phyloP scores from a whole-genome alignment of 2,888 invertebrate species.

The Caenorhabditis drosophilae region DNA sequence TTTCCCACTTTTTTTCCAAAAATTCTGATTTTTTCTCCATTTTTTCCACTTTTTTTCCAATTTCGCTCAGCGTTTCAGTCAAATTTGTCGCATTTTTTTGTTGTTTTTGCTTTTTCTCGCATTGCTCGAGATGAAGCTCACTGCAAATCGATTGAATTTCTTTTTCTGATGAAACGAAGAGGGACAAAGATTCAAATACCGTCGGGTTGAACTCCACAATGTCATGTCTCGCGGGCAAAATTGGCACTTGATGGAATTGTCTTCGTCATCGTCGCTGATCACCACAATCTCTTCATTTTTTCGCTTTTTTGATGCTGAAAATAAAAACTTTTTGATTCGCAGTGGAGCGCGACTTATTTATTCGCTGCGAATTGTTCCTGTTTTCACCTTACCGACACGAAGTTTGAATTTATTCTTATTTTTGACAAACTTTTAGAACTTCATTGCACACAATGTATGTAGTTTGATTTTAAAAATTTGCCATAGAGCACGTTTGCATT shows the following conservation, averaged over 20 bases:
- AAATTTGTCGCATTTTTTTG: conserved; percentile 2
- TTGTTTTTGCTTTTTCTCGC: conserved; percentile 3
- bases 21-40: neutral
- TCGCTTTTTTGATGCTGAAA: neutral
- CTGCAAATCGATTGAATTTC: conserved; percentile 11
- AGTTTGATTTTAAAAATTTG: too few species aligned
- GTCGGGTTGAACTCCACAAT: conserved; percentile 11
- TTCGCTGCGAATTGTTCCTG: too few species aligned
- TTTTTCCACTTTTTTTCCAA: conserved; percentile 1
- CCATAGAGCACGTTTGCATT: too few species aligned
- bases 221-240: conserved; percentile 20
- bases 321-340: too few species aligned
- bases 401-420: too few species aligned
- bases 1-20: conserved; percentile 12
- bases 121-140: conserved; percentile 17
- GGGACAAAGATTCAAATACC: neutral
- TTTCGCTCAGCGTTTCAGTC: neutral
- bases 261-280: conserved; percentile 14
- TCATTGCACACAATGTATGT: too few species aligned
- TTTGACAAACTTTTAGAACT: too few species aligned
- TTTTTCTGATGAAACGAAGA: too few species aligned
- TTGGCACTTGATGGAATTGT: conserved; percentile 5
- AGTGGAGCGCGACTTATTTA: too few species aligned
- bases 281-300: conserved; percentile 17
- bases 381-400: too few species aligned